Conservation (phyloP, 2,888 invertebrate genomes). For the Carabus problematicus region DNA sequence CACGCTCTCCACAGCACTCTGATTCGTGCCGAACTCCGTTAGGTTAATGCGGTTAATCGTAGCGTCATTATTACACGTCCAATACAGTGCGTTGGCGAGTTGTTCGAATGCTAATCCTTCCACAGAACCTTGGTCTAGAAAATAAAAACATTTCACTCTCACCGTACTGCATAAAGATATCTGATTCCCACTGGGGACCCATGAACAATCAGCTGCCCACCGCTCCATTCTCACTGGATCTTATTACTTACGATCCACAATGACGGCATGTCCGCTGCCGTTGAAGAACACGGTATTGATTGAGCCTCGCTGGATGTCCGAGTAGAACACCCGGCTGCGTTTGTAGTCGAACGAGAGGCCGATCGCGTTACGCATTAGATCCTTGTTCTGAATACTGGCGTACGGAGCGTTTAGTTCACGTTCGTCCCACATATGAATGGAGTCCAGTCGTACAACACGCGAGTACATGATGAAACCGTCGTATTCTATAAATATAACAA, state of each 20-base stretch:
- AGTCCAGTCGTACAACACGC: conserved; percentile 80
- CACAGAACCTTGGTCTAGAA: conserved; percentile 79
- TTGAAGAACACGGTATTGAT: conserved; percentile 85
- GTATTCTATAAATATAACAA: conserved; percentile 69
- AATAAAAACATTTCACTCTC: background rate
- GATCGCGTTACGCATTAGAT: conserved; percentile 84
- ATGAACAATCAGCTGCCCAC: too few species aligned
- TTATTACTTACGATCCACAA: conserved; percentile 70
- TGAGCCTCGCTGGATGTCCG: conserved; percentile 86
- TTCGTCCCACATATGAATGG: conserved; percentile 76
- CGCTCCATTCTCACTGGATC: too few species aligned
- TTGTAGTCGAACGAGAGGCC: conserved; percentile 82
- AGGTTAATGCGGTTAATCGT: conserved; percentile 70
- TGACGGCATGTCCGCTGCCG: conserved; percentile 73
- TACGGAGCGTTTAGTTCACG: conserved; percentile 79
- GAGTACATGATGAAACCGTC: conserved; percentile 86
- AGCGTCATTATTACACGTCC: conserved; percentile 85
- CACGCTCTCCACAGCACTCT: conserved; percentile 62
- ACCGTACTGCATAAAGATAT: too few species aligned
- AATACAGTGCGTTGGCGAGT: conserved; percentile 74
- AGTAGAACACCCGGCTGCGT: conserved; percentile 77
- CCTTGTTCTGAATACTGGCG: conserved; percentile 73
- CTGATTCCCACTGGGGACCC: background rate
- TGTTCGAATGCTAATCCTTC: conserved; percentile 86
- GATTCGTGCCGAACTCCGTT: conserved; percentile 58